These are phyloP conservation scores for Falco rusticolus DNA, from an alignment of 2,797 vertebrate genomes.

Conservation along the genomic window DNA sequence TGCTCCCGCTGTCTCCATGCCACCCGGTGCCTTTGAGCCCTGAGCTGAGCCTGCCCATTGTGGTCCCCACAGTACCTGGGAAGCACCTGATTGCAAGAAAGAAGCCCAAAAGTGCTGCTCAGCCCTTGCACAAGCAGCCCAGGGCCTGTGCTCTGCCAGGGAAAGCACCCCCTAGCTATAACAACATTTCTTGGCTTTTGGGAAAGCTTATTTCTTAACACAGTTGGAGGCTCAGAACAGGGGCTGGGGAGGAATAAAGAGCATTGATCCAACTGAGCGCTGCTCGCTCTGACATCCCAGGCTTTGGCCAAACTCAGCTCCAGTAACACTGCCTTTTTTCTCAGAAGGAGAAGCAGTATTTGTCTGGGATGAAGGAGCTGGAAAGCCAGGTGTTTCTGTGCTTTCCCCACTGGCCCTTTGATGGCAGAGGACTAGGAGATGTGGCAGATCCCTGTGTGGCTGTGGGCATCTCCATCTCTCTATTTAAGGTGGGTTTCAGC, in stretches of 20 bases:
- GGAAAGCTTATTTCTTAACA: background rate
- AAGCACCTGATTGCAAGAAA: background rate
- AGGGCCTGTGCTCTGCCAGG: background rate
- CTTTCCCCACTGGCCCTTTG: rapidly evolving
- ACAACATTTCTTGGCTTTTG: background rate
- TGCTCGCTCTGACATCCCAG: background rate
- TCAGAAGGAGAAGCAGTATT: background rate
- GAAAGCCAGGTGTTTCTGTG: rapidly evolving
- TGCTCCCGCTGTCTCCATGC: rapidly evolving
- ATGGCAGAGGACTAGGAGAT: background rate
- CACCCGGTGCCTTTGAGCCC: rapidly evolving
- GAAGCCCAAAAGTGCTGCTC: background rate
- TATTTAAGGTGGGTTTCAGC: rapidly evolving
- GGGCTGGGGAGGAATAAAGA: background rate
- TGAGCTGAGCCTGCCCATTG: background rate
- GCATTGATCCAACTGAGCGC: rapidly evolving
- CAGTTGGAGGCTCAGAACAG: background rate
- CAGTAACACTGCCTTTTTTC: background rate
- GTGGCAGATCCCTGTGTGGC: background rate
- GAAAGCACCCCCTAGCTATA: background rate
- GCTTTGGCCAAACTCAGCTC: background rate
- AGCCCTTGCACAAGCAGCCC: background rate
- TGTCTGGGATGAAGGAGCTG: background rate
- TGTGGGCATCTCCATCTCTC: background rate
- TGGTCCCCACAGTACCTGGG: rapidly evolving